Evolutionary conservation across 1,140 invertebrate species (phyloP), one percentile per base, ranked within the genome.

Genomic region (Zaprionus africanus): DNA sequence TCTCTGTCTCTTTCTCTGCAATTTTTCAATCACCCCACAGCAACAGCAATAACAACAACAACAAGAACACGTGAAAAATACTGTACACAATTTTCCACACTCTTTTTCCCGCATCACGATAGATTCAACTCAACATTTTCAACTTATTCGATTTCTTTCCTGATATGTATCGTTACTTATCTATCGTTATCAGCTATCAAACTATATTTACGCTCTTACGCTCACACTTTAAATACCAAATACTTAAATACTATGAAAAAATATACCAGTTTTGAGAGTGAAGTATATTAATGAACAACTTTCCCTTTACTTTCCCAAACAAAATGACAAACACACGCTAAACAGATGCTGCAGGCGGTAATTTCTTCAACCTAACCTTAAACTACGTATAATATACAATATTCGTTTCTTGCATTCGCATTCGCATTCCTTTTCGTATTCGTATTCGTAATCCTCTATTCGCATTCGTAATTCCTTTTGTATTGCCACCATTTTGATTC

Each of bases 261-360:
- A 61, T 43, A 49, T 67, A 72, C 69, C 19, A 51, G 9, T 22
- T 51, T 19, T 51, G 46, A 22, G 11, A 71, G 64, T 51, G 34
- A 51, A 54, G 63, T 34, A 4, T 88, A 90, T 72, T 88, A 88
- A 90, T 88, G 72, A 46, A 46, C 63, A 68, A 90, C 79, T 88
- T 74, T 79, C 65, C 69, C 69, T 85, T 65, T 90, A 79, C 81
- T 90, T 67, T 76, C 81, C 70, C 60, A 63, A 56, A 56, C 61
- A 17, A 54, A 38, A 15, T 38, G 53, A 76, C 17, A 66, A 31
- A 69, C 51, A 87, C 79, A 91, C 85, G 91, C 84, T 86, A 75
- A 78, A 92, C 91, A 92, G 91, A 92, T 92, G 91, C 91, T 81
- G 91, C 91, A 86, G 91, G 91, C 91, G 90, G 90, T 91, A 92